phyloP scores from a whole-genome alignment of 2,113 vertebrate genomes.

The Elgaria multicarinata region DNA sequence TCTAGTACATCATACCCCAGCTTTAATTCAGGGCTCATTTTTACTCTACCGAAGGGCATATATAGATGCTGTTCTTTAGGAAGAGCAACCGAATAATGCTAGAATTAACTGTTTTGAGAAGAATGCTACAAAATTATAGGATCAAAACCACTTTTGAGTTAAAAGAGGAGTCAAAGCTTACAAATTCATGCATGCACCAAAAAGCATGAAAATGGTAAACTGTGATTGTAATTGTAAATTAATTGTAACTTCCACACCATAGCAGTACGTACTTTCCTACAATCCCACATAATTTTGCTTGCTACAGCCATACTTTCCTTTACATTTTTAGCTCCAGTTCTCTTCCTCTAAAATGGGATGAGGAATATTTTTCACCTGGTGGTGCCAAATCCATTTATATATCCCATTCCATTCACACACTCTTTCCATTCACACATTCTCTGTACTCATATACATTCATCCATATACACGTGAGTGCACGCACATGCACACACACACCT shows the following conservation, averaged over 20 bases:
- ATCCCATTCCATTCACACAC: no score
- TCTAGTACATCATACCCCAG: constrained; percentile 14
- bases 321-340: neutral
- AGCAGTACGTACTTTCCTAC: neutral
- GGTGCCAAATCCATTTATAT: no score
- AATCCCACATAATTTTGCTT: neutral
- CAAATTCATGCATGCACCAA: neutral
- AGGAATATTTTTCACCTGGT: neutral
- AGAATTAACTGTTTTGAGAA: neutral
- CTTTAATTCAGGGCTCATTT: neutral
- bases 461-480: no score
- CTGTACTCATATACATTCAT: no score
- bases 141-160: neutral
- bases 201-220: neutral
- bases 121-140: neutral
- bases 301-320: neutral
- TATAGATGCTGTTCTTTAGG: neutral
- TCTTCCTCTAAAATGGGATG: neutral
- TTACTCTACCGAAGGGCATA: neutral
- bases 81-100: neutral
- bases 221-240: neutral
- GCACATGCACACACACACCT: no score
- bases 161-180: neutral
- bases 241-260: neutral
- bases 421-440: no score